These are phyloP conservation scores for Motacilla alba DNA, from an alignment of 2,113 vertebrate genomes.

Conservation along the genomic window DNA sequence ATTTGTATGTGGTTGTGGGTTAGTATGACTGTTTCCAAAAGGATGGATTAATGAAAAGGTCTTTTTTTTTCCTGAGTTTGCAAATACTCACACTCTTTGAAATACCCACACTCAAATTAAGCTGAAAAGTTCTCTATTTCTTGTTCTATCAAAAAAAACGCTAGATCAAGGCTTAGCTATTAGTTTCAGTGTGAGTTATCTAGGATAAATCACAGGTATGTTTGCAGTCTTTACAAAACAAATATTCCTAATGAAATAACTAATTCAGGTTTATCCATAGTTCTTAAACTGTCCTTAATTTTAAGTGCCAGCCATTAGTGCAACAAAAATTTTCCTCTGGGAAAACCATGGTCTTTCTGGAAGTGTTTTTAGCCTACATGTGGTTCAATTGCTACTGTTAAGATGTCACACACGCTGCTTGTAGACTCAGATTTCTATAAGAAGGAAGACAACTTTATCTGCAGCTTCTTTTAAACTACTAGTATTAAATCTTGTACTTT, in stretches of 20 bases:
- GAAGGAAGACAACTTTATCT: constrained; percentile 12
- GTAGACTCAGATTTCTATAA: background rate
- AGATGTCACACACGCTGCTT: background rate
- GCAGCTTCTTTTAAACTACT: background rate
- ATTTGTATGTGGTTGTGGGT: constrained; percentile 73
- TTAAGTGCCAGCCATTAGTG: constrained; percentile 13
- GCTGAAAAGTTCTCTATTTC: background rate
- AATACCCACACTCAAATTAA: constrained; percentile 63
- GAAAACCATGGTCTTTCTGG: background rate
- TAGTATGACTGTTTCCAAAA: constrained; percentile 75
- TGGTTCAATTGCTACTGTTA: background rate
- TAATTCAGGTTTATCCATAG: background rate
- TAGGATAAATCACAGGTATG: constrained; percentile 23
- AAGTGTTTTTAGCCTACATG: background rate
- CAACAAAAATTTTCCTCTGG: background rate
- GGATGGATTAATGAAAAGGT: constrained; percentile 73
- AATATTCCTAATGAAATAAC: background rate
- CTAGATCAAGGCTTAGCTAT: constrained; percentile 22
- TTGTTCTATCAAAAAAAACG: background rate
- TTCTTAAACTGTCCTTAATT: constrained; percentile 13
- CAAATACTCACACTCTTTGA: constrained; percentile 66
- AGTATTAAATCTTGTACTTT: background rate
- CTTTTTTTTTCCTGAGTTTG: constrained; percentile 55
- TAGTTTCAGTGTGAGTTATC: constrained; percentile 30
- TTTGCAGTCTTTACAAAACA: constrained; percentile 1